Evolutionary conservation across 2,888 invertebrate genomes (phyloP).

Genomic region (Brachypalpus laphriformis): DNA sequence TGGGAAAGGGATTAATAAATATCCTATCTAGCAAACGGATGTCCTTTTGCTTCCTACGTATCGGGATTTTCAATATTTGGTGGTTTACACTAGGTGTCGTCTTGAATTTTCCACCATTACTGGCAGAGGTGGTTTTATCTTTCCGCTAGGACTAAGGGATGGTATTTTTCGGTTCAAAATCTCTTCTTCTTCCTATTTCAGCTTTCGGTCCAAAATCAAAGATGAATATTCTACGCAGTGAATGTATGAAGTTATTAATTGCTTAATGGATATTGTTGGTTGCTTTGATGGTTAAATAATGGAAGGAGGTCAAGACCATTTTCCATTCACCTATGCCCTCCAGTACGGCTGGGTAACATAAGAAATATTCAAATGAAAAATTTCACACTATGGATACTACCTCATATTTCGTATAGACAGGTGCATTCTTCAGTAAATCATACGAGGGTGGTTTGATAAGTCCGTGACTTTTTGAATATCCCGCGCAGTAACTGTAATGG

Average conservation of each 20-base stretch:
- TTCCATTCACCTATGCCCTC: too few relatives aligned
- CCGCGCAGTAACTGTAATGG: too few relatives aligned
- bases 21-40: conserved; percentile 56
- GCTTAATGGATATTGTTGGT: conserved; percentile 17
- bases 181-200: too few relatives aligned
- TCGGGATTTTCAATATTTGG: conserved; percentile 56
- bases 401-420: too few relatives aligned
- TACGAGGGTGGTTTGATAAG: too few relatives aligned
- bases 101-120: conserved; percentile 28
- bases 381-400: too few relatives aligned
- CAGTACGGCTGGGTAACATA: too few relatives aligned
- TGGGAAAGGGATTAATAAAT: conserved; percentile 62
- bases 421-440: too few relatives aligned
- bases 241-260: conserved; percentile 28
- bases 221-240: not conserved
- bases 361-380: too few relatives aligned
- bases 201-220: not conserved
- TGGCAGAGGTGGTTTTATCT: conserved; percentile 21
- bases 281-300: not conserved
- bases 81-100: conserved; percentile 48
- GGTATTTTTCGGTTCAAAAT: too few relatives aligned
- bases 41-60: conserved; percentile 53
- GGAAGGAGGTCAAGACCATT: too few relatives aligned
- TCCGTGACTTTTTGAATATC: too few relatives aligned
- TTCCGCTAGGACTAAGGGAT: not conserved